Base-by-base conservation (phyloP, 2,797 vertebrate genomes). In the Mastacembelus armatus region DNA sequence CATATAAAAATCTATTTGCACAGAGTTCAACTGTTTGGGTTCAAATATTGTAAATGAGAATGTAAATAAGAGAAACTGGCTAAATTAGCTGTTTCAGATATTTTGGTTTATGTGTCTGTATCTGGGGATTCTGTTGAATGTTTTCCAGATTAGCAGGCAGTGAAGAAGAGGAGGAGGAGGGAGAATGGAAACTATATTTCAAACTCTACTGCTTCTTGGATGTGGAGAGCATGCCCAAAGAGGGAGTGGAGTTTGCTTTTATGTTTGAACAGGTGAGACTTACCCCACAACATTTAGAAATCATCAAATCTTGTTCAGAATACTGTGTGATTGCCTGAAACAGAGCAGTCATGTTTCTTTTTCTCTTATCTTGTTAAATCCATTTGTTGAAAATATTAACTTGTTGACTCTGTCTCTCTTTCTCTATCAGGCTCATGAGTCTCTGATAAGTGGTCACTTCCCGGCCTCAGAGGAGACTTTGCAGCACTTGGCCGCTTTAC, bases 171-270 rank as follows among this genome's bases (percentile, higher is more conserved):
- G 95, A 96, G 29, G 95, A 95, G 29, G 94, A 95, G 69, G 95
- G 95, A 30, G 95, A 95, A 29, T 97, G 96, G 95, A 94, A 95
- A 74, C 91, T 98, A 7, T 98, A 98, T 89, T 98, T 98, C 75
- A 98, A 97, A 74, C 95, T 98, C 32, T 98, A 98, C 85, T 98
- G 96, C 75, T 98, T 98, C 90, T 88, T 98, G 68, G 96, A 98
- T 79, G 93, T 97, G 43, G 95, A 96, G 88, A 96, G 95, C 62
- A 96, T 98, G 92, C 94, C 95, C 18, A 96, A 94, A 85, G 96
- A 97, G 55, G 95, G 96, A 0, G 95, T 98, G 67, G 96, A 98
- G 83, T 98, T 97, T 91, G 96, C 96, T 4, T 98, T 98, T 87
- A 97, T 98, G 96, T 98, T 98, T 90, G 96, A 98, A 80, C 96